These are phyloP conservation scores for Hippocampus abdominalis DNA, from an alignment of 2,113 vertebrate genomes.

Conservation along the genomic window DNA sequence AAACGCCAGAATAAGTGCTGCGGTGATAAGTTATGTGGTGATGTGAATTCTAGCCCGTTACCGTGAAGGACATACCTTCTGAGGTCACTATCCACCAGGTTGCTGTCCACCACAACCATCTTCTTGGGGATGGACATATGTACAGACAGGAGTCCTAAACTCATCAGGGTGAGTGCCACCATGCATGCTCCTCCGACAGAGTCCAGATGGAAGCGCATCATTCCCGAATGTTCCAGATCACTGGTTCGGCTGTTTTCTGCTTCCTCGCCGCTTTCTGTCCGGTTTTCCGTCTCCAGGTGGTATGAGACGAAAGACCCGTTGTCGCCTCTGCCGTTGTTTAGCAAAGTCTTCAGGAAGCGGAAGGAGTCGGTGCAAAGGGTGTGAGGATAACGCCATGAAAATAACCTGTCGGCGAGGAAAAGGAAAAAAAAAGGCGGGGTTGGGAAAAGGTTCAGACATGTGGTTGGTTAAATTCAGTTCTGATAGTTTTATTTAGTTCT, in stretches of 20 bases:
- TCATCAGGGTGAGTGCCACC: constrained; percentile 78
- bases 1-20: too few species aligned
- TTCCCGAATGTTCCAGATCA: constrained; percentile 39
- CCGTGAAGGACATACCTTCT: constrained; percentile 66
- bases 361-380: constrained; percentile 80
- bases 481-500: too few species aligned
- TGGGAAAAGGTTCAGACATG: too few species aligned
- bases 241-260: not conserved
- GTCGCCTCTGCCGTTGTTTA: constrained; percentile 44
- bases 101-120: constrained; percentile 92
- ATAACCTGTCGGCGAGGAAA: constrained; percentile 71
- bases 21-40: too few species aligned
- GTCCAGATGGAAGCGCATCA: constrained; percentile 80
- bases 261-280: constrained; percentile 8
- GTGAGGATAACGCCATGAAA: constrained; percentile 87
- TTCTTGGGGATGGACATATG: constrained; percentile 85
- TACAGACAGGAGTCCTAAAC: constrained; percentile 82
- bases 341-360: constrained; percentile 76
- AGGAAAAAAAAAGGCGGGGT: not conserved
- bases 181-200: constrained; percentile 83
- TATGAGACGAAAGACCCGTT: constrained; percentile 64
- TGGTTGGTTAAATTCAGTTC: too few species aligned
- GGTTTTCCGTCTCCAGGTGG: constrained; percentile 70
- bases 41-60: too few species aligned
- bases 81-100: constrained; percentile 82